Evolutionary conservation across 2,888 invertebrate genomes (phyloP).

Genomic region (Hymenopus coronatus): DNA sequence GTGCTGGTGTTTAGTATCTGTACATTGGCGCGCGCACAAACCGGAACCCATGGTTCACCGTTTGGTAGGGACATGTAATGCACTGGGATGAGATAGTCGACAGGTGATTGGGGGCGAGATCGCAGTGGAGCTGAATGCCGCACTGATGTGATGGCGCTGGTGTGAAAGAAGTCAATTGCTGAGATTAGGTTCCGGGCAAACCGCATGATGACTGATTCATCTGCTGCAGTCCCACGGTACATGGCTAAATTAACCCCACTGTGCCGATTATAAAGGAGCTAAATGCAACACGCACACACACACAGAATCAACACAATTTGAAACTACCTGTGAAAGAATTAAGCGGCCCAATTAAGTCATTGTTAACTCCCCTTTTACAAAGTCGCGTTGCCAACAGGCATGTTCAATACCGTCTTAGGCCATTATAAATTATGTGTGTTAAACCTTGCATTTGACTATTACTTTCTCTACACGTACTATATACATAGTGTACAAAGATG

Average conservation of each 20-base stretch:
- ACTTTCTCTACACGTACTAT: too few species aligned
- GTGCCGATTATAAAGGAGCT: neutral
- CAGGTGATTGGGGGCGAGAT: neutral
- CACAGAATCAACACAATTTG: neutral
- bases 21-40: neutral
- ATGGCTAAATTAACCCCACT: neutral
- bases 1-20: too few species aligned
- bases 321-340: neutral
- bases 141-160: neutral
- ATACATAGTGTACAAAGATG: too few species aligned
- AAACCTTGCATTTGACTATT: too few species aligned
- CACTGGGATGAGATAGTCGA: neutral
- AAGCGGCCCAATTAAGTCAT: neutral
- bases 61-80: neutral
- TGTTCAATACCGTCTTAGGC: neutral
- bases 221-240: neutral
- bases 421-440: neutral
- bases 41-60: neutral
- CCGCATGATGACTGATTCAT: neutral
- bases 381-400: neutral
- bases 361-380: neutral
- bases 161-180: slow-evolving; percentile 3
- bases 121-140: neutral
- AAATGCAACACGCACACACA: neutral
- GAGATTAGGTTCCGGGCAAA: neutral